Percentiles rank a stretch among this genome's conserved stretches.
phyloP scores from a whole-genome alignment of 2,113 vertebrate genomes.

The Pycnonotus jocosus region DNA sequence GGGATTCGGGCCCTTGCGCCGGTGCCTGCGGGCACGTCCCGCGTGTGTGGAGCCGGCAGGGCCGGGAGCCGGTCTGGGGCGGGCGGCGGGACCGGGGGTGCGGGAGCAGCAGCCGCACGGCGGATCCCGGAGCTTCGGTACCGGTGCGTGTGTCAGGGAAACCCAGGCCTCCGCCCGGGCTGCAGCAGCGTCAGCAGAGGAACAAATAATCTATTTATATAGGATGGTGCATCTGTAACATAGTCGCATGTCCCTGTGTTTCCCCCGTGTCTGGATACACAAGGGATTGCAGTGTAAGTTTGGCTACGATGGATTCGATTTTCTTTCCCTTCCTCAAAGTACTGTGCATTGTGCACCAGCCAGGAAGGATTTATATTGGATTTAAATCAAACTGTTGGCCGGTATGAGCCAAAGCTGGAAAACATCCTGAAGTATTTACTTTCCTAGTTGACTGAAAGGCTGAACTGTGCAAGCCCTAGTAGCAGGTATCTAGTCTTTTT shows the following conservation, averaged over 20 bases:
- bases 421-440: background rate
- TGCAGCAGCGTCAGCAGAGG: background rate
- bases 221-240: background rate
- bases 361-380: background rate
- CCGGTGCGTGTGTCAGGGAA: rapidly evolving
- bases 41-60: background rate
- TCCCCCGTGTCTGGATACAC: rapidly evolving
- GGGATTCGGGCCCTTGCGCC: background rate
- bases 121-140: rapidly evolving
- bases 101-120: background rate
- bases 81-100: background rate
- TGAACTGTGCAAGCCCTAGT: background rate
- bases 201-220: rapidly evolving
- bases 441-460: background rate
- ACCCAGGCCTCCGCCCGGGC: background rate
- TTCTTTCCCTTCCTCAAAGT: background rate
- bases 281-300: background rate
- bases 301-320: background rate
- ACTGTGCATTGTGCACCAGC: background rate
- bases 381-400: background rate
- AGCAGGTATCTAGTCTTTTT: background rate
- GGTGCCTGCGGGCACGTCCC: background rate
- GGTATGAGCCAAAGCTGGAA: background rate
- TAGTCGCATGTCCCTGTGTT: background rate
- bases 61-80: background rate